Percentiles rank a stretch among this genome's conserved stretches.
These are phyloP conservation scores for Rynchops niger DNA, from an alignment of 2,113 vertebrate species.

Conservation along the genomic window DNA sequence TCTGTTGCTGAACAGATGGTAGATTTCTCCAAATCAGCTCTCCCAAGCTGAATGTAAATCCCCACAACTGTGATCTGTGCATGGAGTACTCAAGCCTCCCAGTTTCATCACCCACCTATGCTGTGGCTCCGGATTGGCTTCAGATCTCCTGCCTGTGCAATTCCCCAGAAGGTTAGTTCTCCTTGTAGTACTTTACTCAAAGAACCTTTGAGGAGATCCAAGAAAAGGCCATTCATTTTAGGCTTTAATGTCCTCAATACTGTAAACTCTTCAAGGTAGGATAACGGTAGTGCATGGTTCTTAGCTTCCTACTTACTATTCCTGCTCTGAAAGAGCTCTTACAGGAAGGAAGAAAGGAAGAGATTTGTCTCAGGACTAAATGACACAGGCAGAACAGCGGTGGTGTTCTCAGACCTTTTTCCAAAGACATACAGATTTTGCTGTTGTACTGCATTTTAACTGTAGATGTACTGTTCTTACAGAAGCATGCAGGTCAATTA, in stretches of 20 bases:
- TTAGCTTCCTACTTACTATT: background rate
- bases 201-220: background rate
- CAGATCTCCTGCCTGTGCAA: background rate
- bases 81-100: background rate
- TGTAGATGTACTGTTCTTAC: background rate
- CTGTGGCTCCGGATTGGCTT: background rate
- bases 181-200: background rate
- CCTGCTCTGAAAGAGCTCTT: background rate
- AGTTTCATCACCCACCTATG: background rate
- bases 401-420: background rate
- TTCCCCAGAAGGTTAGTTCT: background rate
- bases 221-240: background rate
- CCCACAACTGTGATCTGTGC: rapidly evolving
- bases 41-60: background rate
- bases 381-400: rapidly evolving
- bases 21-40: background rate
- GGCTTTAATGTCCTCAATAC: background rate
- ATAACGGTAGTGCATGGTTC: background rate
- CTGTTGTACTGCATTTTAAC: background rate
- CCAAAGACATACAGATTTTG: background rate
- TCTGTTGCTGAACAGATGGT: background rate
- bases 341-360: background rate
- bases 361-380: background rate
- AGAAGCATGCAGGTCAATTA: background rate
- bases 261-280: background rate